phyloP scores from a whole-genome alignment of 1,140 invertebrate species.

The Temnothorax curvispinosus region DNA sequence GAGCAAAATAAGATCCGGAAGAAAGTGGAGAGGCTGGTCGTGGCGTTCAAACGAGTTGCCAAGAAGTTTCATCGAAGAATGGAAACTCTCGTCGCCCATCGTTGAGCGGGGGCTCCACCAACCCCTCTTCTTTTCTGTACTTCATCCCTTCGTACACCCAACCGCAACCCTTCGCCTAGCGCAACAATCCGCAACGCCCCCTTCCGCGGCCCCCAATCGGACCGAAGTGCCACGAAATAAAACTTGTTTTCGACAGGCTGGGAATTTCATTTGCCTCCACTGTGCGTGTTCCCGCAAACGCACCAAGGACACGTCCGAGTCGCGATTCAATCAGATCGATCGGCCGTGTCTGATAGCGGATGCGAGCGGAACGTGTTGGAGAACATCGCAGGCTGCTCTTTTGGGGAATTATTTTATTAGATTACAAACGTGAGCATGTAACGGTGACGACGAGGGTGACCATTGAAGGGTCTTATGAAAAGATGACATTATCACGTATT shows the following conservation, averaged over 20 bases:
- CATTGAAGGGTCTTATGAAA: neutral
- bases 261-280: constrained; percentile 74
- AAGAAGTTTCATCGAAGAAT: constrained; percentile 74
- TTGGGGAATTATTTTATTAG: constrained; percentile 48
- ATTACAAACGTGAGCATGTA: constrained; percentile 47
- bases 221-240: constrained; percentile 71
- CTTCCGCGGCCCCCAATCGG: constrained; percentile 54
- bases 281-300: constrained; percentile 69
- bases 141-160: neutral
- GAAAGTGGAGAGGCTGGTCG: constrained; percentile 60
- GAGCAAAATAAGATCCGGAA: constrained; percentile 63
- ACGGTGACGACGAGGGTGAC: neutral
- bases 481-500: constrained; percentile 1
- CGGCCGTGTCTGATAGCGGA: constrained; percentile 46
- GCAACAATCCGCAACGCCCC: constrained; percentile 61
- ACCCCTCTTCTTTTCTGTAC: constrained; percentile 39
- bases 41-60: constrained; percentile 76
- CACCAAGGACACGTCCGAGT: constrained; percentile 63
- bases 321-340: constrained; percentile 65
- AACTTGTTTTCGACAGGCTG: constrained; percentile 71
- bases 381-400: constrained; percentile 18
- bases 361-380: neutral
- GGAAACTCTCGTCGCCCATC: constrained; percentile 66
- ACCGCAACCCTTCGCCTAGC: constrained; percentile 22
- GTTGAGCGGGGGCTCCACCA: constrained; percentile 26